Evolutionary conservation across 1,140 invertebrate genomes (phyloP), one percentile per base, ranked within the genome.

Genomic region (Brachionus rubens): DNA sequence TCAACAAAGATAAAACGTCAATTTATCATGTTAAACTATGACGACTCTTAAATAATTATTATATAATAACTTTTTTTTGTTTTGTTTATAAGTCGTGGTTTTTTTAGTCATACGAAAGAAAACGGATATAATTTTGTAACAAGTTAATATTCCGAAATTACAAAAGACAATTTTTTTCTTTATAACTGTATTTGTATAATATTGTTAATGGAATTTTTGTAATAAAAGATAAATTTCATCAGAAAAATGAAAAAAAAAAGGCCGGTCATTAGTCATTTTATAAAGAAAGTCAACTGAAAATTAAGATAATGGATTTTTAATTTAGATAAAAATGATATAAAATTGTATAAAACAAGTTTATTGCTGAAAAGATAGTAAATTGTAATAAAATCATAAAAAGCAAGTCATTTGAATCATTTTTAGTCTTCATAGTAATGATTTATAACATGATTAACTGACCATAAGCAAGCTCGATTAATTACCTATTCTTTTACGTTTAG

Each of bases 251-350:
- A n/a, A n/a, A n/a, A n/a, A n/a, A n/a, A n/a, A n/a, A n/a, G n/a
- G n/a, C n/a, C 21, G 33, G 33, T 62, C 33, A 36, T 40, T 16
- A 62, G 36, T 40, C n/a, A n/a, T n/a, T n/a, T n/a, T n/a, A n/a
- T n/a, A n/a, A n/a, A n/a, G n/a, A n/a, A n/a, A n/a, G n/a, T n/a
- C n/a, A n/a, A n/a, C n/a, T n/a, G n/a, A 59, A 59, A 62, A 62
- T 62, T 62, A 62, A 62, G 56, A 21, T 62, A 62, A 62, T 62
- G 56, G 56, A n/a, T 62, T 62, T 62, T 40, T 62, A 62, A 62
- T 62, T 62, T 28, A 54, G 14, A 14, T 28, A 28, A n/a, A 28
- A 36, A 36, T 62, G 12, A 62, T 9, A 26, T 56, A 26, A 56
- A 26, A 21, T 52, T 52, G 24, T 52, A 16, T 52, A 21, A 21